phyloP scores from a whole-genome alignment of 1,140 invertebrate species.

The Neodiprion pinetum region DNA sequence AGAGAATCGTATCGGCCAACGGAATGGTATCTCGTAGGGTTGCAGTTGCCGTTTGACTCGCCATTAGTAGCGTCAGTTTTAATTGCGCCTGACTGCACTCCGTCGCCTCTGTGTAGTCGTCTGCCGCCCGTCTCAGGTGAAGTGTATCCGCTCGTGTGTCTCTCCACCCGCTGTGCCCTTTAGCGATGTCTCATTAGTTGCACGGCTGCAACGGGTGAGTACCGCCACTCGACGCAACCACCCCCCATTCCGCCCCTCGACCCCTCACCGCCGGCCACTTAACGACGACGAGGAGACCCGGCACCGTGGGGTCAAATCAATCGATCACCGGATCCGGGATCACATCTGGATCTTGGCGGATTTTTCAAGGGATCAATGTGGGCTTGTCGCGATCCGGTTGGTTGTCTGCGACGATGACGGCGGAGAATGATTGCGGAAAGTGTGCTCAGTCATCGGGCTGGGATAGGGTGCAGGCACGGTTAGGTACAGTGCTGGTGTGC shows the following conservation, averaged over 20 bases:
- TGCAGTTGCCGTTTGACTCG: constrained; percentile 61
- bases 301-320: not conserved
- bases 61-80: constrained; percentile 65
- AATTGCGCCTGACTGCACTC: constrained; percentile 59
- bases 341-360: too few relatives aligned
- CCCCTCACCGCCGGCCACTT: constrained; percentile 41
- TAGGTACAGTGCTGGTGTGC: not conserved
- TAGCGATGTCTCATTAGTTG: constrained; percentile 65
- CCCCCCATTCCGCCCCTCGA: constrained; percentile 24
- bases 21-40: constrained; percentile 61
- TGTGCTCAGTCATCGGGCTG: not conserved
- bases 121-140: constrained; percentile 57
- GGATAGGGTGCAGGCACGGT: not conserved
- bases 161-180: constrained; percentile 53
- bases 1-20: constrained; percentile 33
- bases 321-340: not conserved
- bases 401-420: too few relatives aligned
- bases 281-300: constrained; percentile 19
- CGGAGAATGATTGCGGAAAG: not conserved
- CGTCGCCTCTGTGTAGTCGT: constrained; percentile 54
- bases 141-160: constrained; percentile 48
- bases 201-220: constrained; percentile 59
- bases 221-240: constrained; percentile 32
- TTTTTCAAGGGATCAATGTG: too few relatives aligned
- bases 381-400: too few relatives aligned